Evolutionary conservation across 2,888 invertebrate species (phyloP).

Genomic region (Rhyacophila evoluta): DNA sequence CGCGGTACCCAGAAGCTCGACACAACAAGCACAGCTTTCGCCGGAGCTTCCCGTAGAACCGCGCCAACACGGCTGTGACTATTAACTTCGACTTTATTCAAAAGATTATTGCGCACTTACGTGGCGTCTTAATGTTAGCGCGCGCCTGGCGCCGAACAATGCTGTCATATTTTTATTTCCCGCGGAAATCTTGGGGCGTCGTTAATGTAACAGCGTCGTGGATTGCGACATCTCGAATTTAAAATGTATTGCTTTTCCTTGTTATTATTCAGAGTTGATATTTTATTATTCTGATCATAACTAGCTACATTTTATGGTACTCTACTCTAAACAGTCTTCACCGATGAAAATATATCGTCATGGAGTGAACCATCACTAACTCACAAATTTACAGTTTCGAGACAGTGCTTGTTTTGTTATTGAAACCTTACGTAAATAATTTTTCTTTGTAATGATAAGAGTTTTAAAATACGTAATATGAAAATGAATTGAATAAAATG

Average conservation of each 20-base stretch:
- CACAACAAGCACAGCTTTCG: not conserved
- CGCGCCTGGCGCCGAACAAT: constrained; percentile 9
- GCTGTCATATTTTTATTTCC: constrained; percentile 4
- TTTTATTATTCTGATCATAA: too few relatives aligned
- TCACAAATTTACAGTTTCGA: too few relatives aligned
- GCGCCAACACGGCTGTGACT: not conserved
- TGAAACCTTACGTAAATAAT: too few relatives aligned
- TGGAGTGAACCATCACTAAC: too few relatives aligned
- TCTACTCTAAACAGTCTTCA: too few relatives aligned
- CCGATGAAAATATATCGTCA: too few relatives aligned
- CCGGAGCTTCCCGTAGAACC: not conserved
- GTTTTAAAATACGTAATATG: too few relatives aligned
- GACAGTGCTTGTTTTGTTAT: too few relatives aligned
- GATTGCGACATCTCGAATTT: not conserved
- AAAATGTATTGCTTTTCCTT: not conserved
- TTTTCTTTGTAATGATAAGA: too few relatives aligned
- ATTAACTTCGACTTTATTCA: constrained; percentile 18
- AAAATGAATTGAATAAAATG: too few relatives aligned
- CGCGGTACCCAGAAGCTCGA: not conserved
- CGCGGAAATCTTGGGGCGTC: not conserved
- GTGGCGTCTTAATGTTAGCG: not conserved
- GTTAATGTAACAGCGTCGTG: not conserved
- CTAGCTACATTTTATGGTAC: too few relatives aligned
- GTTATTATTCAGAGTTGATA: not conserved
- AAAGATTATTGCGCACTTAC: constrained; percentile 22